Evolutionary conservation across 2,113 vertebrate genomes (phyloP), one percentile per base, ranked within the genome.

Genomic region (Rhipidura dahli): DNA sequence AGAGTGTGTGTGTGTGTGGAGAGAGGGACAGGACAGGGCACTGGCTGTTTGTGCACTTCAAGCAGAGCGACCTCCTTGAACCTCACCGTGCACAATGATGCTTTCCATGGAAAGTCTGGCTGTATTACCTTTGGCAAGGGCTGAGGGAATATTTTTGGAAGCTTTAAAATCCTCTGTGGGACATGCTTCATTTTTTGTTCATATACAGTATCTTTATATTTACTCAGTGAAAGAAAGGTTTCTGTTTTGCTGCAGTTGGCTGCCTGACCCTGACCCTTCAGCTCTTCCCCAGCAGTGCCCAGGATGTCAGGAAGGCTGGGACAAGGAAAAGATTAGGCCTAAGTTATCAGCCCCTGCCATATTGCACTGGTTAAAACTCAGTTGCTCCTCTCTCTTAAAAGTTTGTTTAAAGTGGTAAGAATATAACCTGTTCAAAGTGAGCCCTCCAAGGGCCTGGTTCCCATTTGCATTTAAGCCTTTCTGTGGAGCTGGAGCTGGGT

Each of bases 1-100:
- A 23, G 30, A 23, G 47, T 5, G 5, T 77, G 72, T 91, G 5
- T 77, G 72, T 91, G 86, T 75, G 84, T n/a, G 60, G 49, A 81
- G 82, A 68, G 86, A 80, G 79, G 83, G 93, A 60, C 30, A 2
- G 89, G 81, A 89, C 75, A 89, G 80, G 84, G 93, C 70, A 68
- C 95, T 87, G 93, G 95, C 92, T 97, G 95, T 96, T 95, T 94
- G 96, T 94, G 94, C 91, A 80, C 95, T 97, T 96, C 87, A 94
- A 95, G 89, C 92, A 84, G 93, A 86, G 95, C 82, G 68, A 94
- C 93, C 92, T 94, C 90, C 94, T 89, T 54, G 89, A 95, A 80
- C 95, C 94, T 86, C 94, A 70, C 70, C 44, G 5, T 57, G 89
- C 84, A 91, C 96, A 95, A 91, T 81, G 90, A 92, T 89, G 92